phyloP scores from a whole-genome alignment of 1,140 invertebrate genomes.

The Parapsyche elsis region DNA sequence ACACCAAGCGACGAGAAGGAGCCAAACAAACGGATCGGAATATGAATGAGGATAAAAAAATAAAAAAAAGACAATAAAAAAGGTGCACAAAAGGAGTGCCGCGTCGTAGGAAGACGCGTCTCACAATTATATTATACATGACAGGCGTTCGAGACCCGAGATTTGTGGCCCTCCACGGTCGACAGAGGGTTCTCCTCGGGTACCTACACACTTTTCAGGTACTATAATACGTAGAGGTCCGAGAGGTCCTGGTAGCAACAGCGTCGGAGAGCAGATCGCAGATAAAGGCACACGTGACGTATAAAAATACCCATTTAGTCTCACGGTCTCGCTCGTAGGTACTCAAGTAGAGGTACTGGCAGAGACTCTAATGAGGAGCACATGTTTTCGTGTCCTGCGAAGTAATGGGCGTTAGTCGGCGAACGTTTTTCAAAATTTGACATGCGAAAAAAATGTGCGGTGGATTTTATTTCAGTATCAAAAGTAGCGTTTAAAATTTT shows the following conservation, averaged over 20 bases:
- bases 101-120: conserved; percentile 3
- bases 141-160: conserved; percentile 34
- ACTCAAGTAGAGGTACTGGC: background rate
- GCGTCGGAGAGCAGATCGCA: too few species aligned
- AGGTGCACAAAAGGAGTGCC: conserved; percentile 8
- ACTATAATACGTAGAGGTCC: too few species aligned
- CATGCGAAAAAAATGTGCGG: too few species aligned
- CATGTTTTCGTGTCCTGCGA: conserved; percentile 15
- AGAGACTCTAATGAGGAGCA: conserved; percentile 13
- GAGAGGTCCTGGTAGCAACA: too few species aligned
- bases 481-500: too few species aligned
- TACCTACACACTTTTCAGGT: too few species aligned
- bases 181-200: too few species aligned
- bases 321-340: background rate
- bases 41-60: background rate
- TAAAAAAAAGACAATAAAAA: background rate
- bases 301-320: conserved; percentile 24
- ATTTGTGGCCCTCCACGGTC: conserved; percentile 23
- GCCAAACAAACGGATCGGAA: too few species aligned
- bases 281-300: background rate
- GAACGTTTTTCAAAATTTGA: too few species aligned
- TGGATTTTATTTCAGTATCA: too few species aligned
- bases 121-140: conserved; percentile 41
- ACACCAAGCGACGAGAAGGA: too few species aligned
- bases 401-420: background rate